These are phyloP conservation scores for Trochalopteron elliotii DNA, from an alignment of 2,113 vertebrate species.

Conservation along the genomic window DNA sequence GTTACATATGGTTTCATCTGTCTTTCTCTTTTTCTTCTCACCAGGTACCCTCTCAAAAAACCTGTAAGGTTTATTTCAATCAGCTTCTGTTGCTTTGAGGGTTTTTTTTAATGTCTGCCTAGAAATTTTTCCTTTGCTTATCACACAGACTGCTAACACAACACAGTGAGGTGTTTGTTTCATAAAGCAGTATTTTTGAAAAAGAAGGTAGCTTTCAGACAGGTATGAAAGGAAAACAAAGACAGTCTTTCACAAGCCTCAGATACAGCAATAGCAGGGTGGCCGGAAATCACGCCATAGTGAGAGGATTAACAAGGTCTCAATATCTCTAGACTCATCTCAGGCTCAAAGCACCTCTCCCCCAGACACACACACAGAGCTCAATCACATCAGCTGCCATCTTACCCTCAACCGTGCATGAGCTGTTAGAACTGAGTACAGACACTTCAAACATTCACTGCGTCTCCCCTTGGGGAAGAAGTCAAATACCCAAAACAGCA, in stretches of 20 bases:
- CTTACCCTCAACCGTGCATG: background rate
- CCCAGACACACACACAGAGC: background rate
- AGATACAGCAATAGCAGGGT: background rate
- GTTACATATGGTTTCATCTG: background rate
- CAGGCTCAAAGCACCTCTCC: background rate
- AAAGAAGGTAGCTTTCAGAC: background rate
- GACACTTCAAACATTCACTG: background rate
- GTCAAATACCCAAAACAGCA: background rate
- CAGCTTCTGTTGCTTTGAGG: background rate
- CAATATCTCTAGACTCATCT: background rate
- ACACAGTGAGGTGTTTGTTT: background rate
- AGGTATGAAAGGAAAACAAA: background rate
- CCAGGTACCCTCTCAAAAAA: background rate
- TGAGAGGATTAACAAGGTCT: background rate
- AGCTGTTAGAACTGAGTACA: background rate
- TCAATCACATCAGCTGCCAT: background rate
- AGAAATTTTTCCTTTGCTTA: background rate
- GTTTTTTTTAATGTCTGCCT: background rate
- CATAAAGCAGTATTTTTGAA: background rate
- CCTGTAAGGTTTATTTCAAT: background rate
- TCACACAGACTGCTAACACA: fast-evolving
- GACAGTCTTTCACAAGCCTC: background rate
- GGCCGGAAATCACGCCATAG: background rate
- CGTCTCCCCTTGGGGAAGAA: background rate
- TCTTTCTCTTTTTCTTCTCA: background rate